These are phyloP conservation scores for Hyperoplus lanceolatus DNA, from an alignment of 2,797 vertebrate species.

Conservation along the genomic window DNA sequence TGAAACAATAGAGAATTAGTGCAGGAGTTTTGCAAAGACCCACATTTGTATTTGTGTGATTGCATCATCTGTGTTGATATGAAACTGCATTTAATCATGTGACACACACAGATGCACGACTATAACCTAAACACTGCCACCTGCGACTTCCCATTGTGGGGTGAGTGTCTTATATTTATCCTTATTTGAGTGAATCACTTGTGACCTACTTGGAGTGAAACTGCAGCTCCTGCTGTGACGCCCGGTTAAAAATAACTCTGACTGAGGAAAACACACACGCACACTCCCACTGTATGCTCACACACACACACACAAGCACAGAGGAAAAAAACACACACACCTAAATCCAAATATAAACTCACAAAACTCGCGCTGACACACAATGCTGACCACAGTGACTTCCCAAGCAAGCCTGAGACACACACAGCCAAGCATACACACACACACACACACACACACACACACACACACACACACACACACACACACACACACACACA, in stretches of 20 bases:
- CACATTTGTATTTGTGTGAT: not conserved
- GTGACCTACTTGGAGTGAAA: slow-evolving; percentile 78
- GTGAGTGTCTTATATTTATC: slow-evolving; percentile 45
- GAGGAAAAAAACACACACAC: slow-evolving; percentile 33
- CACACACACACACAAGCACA: slow-evolving; percentile 29
- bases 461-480: not conserved
- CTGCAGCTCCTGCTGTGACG: slow-evolving; percentile 59
- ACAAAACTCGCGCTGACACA: slow-evolving; percentile 25
- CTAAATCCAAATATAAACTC: slow-evolving; percentile 47
- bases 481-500: not conserved
- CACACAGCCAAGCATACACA: not conserved
- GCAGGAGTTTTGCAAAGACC: not conserved
- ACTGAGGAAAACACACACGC: slow-evolving; percentile 32
- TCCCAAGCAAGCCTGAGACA: slow-evolving; percentile 10
- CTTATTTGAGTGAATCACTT: slow-evolving; percentile 64
- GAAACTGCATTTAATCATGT: slow-evolving; percentile 4
- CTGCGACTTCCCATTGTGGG: not conserved
- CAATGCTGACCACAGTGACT: slow-evolving; percentile 52
- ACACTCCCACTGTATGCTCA: slow-evolving; percentile 37
- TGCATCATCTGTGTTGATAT: not conserved
- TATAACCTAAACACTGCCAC: not conserved
- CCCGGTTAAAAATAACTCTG: slow-evolving; percentile 69
- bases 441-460: not conserved
- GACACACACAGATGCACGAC: not conserved
- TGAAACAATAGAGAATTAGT: not conserved